Conservation (phyloP, 2,113 vertebrate genomes). For the Zootoca vivipara region DNA sequence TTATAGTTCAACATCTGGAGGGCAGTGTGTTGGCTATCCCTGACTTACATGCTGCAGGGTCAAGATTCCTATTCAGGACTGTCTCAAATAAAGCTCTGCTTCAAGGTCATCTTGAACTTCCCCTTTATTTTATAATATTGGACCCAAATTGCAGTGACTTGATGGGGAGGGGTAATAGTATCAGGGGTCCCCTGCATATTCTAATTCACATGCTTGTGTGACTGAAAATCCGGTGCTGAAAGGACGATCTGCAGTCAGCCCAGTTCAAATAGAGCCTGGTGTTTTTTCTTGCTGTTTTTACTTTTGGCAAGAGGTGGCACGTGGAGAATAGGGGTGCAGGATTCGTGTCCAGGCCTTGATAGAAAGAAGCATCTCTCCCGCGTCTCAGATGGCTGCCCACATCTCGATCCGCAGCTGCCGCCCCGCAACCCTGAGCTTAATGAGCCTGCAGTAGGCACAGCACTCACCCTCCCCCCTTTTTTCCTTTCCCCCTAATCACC, state of each 20-base stretch:
- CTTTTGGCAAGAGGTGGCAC: not conserved
- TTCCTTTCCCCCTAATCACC: not conserved
- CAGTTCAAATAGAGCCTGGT: not conserved
- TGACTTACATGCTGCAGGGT: too few relatives aligned
- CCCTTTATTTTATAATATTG: not conserved
- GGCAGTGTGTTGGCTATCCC: too few relatives aligned
- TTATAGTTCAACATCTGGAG: too few relatives aligned
- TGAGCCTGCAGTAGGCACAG: not conserved
- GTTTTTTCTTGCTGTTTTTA: not conserved
- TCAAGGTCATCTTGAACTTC: not conserved
- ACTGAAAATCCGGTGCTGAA: not conserved
- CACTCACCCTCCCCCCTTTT: not conserved
- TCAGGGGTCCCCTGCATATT: not conserved
- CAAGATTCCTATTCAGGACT: not conserved
- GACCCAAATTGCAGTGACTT: not conserved
- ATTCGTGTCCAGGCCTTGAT: slow-evolving; percentile 5
- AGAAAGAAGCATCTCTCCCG: not conserved
- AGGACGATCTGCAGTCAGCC: not conserved
- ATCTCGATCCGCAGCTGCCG: slow-evolving; percentile 15
- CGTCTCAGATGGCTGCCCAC: slow-evolving; percentile 31
- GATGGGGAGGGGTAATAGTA: not conserved
- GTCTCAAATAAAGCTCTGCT: not conserved
- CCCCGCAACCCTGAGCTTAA: not conserved
- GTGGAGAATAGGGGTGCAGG: not conserved
- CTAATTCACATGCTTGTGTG: not conserved